Percentiles rank a stretch among this genome's conserved stretches.
Conservation (phyloP, 2,113 vertebrate species). For the Cyphomyrus plagiostoma region DNA sequence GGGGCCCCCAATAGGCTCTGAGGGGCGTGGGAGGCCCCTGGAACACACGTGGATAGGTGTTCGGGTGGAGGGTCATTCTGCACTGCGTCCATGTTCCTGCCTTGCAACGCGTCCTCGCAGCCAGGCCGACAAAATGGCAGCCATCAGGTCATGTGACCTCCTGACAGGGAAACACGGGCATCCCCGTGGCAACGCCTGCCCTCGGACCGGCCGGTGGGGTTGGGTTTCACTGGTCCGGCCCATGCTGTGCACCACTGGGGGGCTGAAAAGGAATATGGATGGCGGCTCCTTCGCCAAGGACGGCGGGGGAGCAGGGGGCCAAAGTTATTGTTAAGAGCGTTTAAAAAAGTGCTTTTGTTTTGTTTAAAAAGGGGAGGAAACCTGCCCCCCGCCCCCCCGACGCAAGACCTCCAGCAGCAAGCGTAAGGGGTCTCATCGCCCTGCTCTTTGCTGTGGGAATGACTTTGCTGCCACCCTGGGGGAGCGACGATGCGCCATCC, state of each 20-base stretch:
- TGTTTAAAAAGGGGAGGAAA: background rate
- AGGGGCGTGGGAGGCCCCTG: background rate
- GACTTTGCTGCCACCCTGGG: slow-evolving; percentile 33
- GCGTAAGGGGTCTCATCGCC: background rate
- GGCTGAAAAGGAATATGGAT: background rate
- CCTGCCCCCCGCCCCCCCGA: background rate
- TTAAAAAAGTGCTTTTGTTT: background rate
- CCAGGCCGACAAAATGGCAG: background rate
- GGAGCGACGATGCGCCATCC: slow-evolving; percentile 39
- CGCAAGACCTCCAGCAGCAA: background rate
- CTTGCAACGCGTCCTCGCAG: background rate
- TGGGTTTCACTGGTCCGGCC: background rate
- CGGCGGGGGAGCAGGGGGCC: background rate
- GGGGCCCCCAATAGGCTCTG: slow-evolving; percentile 29
- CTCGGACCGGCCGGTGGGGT: background rate
- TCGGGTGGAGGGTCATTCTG: background rate
- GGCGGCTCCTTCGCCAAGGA: background rate
- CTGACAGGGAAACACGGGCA: background rate
- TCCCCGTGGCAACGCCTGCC: background rate
- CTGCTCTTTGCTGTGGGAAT: slow-evolving; percentile 33
- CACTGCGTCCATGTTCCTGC: background rate
- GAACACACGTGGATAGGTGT: background rate
- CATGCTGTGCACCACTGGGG: background rate
- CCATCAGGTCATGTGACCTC: background rate
- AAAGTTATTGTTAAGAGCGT: background rate